Conservation (phyloP, 2,888 invertebrate species). For the Yponomeuta cagnagella region DNA sequence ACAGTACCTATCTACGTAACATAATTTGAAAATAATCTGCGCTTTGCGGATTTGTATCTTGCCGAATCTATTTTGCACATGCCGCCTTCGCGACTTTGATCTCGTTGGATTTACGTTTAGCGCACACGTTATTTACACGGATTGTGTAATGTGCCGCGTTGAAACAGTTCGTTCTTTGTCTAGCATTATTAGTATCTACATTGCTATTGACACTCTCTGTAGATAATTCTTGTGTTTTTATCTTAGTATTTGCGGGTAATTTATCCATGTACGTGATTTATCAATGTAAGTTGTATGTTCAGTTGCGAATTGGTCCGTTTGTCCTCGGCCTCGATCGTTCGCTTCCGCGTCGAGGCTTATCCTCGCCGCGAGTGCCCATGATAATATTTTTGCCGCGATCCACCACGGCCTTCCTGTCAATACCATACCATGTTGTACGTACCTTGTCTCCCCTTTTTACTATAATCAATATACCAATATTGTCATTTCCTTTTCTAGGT, state of each 20-base stretch:
- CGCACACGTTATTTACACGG: background rate
- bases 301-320: constrained; percentile 61
- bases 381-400: constrained; percentile 63
- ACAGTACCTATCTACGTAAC: constrained; percentile 34
- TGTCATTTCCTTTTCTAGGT: constrained; percentile 70
- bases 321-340: constrained; percentile 68
- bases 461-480: constrained; percentile 33
- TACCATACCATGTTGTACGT: constrained; percentile 10
- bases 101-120: background rate
- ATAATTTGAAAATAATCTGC: constrained; percentile 45
- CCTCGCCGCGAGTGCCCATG: constrained; percentile 65
- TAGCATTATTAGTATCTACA: constrained; percentile 2
- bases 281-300: constrained; percentile 10
- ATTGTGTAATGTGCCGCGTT: background rate
- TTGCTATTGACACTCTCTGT: background rate
- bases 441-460: background rate
- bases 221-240: background rate
- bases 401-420: constrained; percentile 61
- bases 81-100: background rate
- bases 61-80: constrained; percentile 16
- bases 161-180: background rate
- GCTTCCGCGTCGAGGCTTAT: constrained; percentile 71
- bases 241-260: background rate
- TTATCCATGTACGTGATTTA: background rate
- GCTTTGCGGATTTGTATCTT: constrained; percentile 13